Evolutionary conservation across 2,113 vertebrate genomes (phyloP), one percentile per base, ranked within the genome.

Genomic region (Sakesphorus luctuosus): DNA sequence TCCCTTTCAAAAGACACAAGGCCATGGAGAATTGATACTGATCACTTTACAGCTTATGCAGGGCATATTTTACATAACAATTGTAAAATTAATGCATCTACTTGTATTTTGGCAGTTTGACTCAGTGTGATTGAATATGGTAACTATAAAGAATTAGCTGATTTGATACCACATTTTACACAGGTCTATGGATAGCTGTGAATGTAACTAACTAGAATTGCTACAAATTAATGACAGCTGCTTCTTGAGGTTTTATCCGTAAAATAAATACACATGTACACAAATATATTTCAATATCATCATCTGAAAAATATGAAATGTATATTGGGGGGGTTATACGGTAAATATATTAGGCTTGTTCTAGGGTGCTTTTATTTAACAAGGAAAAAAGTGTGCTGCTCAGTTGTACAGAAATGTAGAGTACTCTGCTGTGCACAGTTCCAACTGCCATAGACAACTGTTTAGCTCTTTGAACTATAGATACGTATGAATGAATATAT

Each of bases 361-460:
- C 88, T 79, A 44, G 33, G 40, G 26, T 84, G 44, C 3, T 92
- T 88, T 95, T 96, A 94, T 97, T 98, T 97, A 97, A 97, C 72
- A 96, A 87, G 89, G 55, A 96, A 95, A 97, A 62, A 75, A 56
- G 36, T 71, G 87, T 93, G 84, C 84, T 93, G 85, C 90, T 71
- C 94, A 58, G 38, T 96, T 95, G 94, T 94, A 96, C 94, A 91
- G 90, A 92, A 88, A 78, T 91, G 68, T 88, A 96, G 88, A 53
- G 92, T 89, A 93, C 65, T 89, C 95, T 88, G 94, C 94, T 89
- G 87, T 96, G 96, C 96, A 96, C 96, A 97, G 74, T 95, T 97
- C 83, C 92, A 98, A 98, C 97, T 97, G 97, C 97, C 97, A 97
- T 97, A 97, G 96, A 97, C 87, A 93, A 90, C 61, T 85, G 92